Evolutionary conservation across 2,797 vertebrate genomes (phyloP).

Genomic region (Furcifer pardalis): DNA sequence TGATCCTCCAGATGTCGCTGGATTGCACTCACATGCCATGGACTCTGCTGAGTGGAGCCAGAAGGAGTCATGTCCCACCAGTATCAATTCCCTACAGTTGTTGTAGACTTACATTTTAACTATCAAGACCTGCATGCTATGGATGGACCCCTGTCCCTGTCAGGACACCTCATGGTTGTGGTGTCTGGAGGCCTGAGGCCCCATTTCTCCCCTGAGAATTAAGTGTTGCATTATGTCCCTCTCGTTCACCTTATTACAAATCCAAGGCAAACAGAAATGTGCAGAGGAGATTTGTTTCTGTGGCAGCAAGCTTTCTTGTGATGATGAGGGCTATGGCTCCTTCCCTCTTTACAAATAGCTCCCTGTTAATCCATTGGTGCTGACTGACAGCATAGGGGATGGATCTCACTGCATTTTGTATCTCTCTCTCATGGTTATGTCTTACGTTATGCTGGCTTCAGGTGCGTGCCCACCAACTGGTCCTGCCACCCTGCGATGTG

Average conservation of each 20-base stretch:
- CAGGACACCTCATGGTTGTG: not conserved
- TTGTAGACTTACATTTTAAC: not conserved
- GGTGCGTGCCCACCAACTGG: constrained; percentile 92
- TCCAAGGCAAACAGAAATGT: not conserved
- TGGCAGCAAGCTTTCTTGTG: not conserved
- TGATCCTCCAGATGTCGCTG: not conserved
- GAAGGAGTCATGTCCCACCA: not conserved
- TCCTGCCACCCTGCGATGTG: constrained; percentile 91
- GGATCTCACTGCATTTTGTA: not conserved
- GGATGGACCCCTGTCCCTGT: not conserved
- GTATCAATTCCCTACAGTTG: not conserved
- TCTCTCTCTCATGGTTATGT: not conserved
- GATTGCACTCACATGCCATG: not conserved
- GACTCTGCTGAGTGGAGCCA: not conserved
- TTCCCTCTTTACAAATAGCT: not conserved
- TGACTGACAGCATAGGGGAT: not conserved
- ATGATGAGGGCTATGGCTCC: not conserved
- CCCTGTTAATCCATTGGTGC: not conserved
- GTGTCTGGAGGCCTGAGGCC: not conserved
- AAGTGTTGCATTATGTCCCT: not conserved
- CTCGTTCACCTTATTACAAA: not conserved
- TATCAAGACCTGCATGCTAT: not conserved
- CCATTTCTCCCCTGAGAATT: not conserved
- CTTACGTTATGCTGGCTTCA: constrained; percentile 51
- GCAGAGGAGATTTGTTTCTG: not conserved